These are phyloP conservation scores for Craterocephalus amniculus DNA, from an alignment of 2,797 vertebrate genomes.

Conservation along the genomic window DNA sequence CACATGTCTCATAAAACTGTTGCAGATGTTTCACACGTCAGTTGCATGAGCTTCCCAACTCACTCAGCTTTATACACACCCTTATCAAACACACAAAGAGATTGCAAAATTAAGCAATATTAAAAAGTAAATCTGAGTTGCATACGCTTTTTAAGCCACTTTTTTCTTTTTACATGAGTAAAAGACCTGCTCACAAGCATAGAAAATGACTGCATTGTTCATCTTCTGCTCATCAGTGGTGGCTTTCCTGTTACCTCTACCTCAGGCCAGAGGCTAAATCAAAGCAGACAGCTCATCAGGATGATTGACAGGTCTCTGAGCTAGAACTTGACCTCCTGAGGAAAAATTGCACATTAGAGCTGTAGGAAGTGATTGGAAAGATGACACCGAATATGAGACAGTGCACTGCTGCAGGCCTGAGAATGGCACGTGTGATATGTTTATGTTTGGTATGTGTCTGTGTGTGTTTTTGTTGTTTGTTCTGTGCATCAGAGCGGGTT, in stretches of 20 bases:
- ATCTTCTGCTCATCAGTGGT: conserved; percentile 27
- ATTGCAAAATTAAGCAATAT: too few relatives aligned
- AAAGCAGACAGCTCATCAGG: conserved; percentile 60
- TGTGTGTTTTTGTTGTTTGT: conserved; percentile 8
- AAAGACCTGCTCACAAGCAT: conserved; percentile 14
- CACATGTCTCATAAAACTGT: not conserved
- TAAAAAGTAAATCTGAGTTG: too few relatives aligned
- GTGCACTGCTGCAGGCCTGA: conserved; percentile 16
- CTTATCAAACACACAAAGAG: too few relatives aligned
- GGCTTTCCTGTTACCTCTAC: conserved; percentile 33
- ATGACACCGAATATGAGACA: conserved; percentile 27
- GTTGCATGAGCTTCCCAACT: not conserved
- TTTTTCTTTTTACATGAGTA: not conserved
- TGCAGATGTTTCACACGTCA: not conserved
- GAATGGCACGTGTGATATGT: conserved; percentile 19
- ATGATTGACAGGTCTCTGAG: conserved; percentile 54
- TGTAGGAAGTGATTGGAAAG: conserved; percentile 52
- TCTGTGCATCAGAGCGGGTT: conserved; percentile 4
- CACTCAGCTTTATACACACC: too few relatives aligned
- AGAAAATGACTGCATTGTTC: conserved; percentile 2
- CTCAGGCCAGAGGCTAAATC: conserved; percentile 34
- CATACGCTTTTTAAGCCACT: not conserved
- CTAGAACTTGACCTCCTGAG: conserved; percentile 34
- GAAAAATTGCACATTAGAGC: conserved; percentile 47
- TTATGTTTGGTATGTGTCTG: conserved; percentile 28